Percentiles rank a stretch among this genome's conserved stretches.
Conservation (phyloP, 2,113 vertebrate genomes). For the Anguilla rostrata region DNA sequence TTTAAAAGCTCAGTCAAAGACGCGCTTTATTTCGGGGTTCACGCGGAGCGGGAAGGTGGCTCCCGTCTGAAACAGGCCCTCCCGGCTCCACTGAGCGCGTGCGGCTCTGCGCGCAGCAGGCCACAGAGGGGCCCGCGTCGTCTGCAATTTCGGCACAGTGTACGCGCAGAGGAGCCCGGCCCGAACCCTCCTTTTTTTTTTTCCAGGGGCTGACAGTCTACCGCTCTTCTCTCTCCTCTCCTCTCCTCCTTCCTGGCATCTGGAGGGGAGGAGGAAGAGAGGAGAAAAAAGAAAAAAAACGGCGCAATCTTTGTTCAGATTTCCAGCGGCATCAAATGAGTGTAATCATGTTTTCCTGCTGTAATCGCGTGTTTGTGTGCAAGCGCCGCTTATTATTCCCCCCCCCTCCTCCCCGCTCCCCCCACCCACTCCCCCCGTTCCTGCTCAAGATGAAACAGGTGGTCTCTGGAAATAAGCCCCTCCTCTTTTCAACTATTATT, state of each 20-base stretch:
- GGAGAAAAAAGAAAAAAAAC: too few species aligned
- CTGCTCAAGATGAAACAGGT: constrained; percentile 53
- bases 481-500: neutral
- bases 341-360: neutral
- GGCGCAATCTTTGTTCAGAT: too few species aligned
- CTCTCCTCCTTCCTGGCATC: too few species aligned
- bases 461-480: constrained; percentile 41
- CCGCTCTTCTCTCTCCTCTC: too few species aligned
- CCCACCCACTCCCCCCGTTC: neutral
- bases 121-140: neutral
- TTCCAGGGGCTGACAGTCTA: too few species aligned
- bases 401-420: too few species aligned
- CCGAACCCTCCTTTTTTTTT: too few species aligned
- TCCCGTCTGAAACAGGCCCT: constrained; percentile 15
- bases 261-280: too few species aligned
- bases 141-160: too few species aligned
- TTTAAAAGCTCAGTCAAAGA: neutral
- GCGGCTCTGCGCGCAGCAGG: neutral
- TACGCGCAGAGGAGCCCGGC: too few species aligned
- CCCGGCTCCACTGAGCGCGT: neutral
- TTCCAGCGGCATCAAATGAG: neutral
- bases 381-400: neutral
- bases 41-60: neutral
- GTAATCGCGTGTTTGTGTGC: neutral
- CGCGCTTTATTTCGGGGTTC: neutral